Conservation (phyloP, 2,797 vertebrate genomes). For the Tangara arthus region DNA sequence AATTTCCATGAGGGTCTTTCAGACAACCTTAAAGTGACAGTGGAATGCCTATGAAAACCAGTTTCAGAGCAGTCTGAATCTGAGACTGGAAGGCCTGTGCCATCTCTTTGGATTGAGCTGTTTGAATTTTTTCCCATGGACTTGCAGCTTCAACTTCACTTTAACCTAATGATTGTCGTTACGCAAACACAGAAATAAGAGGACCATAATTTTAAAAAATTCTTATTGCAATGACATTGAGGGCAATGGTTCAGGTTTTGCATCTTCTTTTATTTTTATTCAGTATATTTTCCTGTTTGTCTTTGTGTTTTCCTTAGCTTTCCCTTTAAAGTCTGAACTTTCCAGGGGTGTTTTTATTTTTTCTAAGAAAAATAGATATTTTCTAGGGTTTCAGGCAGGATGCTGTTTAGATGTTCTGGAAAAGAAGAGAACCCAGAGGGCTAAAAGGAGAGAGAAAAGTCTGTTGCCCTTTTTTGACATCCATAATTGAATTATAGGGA, state of each 20-base stretch:
- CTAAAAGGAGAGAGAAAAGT: neutral
- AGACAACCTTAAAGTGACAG: neutral
- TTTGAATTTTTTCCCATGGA: neutral
- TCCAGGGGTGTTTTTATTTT: neutral
- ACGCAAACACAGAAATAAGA: neutral
- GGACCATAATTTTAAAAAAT: neutral
- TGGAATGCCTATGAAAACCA: neutral
- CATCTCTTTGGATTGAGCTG: neutral
- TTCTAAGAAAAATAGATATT: neutral
- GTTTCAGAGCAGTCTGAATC: neutral
- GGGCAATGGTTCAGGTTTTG: neutral
- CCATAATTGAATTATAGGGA: neutral
- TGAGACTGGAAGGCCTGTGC: neutral
- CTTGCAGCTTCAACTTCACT: neutral
- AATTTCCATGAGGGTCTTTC: neutral
- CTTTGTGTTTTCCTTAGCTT: neutral
- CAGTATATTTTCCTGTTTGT: neutral
- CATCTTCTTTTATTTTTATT: neutral
- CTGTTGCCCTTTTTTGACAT: neutral
- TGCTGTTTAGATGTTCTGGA: neutral
- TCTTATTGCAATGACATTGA: neutral
- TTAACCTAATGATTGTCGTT: neutral
- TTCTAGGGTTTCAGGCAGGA: neutral
- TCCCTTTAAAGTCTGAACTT: neutral
- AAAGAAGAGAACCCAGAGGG: neutral